Evolutionary conservation across 1,140 invertebrate genomes (phyloP), one percentile per base, ranked within the genome.

Genomic region (Bombus fervidus): DNA sequence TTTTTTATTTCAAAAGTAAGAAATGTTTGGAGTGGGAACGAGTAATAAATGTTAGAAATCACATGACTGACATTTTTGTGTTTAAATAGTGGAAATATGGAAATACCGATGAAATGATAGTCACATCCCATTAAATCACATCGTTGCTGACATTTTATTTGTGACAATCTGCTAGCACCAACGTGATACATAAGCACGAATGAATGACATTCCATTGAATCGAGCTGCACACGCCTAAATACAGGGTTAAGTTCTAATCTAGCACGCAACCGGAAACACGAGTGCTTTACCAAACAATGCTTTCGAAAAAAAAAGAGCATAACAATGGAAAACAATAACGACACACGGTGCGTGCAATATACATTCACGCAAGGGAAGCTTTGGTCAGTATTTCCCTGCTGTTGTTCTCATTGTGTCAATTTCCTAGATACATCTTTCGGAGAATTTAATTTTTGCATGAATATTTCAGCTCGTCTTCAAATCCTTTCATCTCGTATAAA

Each of bases 251-350:
- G 41, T 69, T 85, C 76, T 73, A 77, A 86, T 74, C 77, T 79
- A 47, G 59, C 89, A 90, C 86, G 89, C 86, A 90, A 90, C 89
- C 81, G 89, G 89, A 90, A 90, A 59, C 73, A 25, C 80, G 62
- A 90, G 79, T 41, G 80, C 34, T 87, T 68, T 71, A 72, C 66
- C 79, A 66, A 85, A 90, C 89, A 90, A 90, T 90, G 74, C 59
- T 83, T 75, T 66, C 83, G 68, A 76, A 86, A 89, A 75, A 64
- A 85, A 77, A 75, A 25, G 79, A 75, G 41, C 71, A 22, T 37
- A 85, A 87, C 89, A 90, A 90, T 86, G 72, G 69, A 39, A 75
- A 79, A 82, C 78, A 87, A 86, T 80, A 74, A 81, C 66, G 43
- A 80, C 86, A 83, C 75, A 79, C 83, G 80, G 68, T 76, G 66